Percentiles rank a stretch among this genome's conserved stretches.
Conservation (phyloP, 2,797 vertebrate species). For the Parambassis ranga region DNA sequence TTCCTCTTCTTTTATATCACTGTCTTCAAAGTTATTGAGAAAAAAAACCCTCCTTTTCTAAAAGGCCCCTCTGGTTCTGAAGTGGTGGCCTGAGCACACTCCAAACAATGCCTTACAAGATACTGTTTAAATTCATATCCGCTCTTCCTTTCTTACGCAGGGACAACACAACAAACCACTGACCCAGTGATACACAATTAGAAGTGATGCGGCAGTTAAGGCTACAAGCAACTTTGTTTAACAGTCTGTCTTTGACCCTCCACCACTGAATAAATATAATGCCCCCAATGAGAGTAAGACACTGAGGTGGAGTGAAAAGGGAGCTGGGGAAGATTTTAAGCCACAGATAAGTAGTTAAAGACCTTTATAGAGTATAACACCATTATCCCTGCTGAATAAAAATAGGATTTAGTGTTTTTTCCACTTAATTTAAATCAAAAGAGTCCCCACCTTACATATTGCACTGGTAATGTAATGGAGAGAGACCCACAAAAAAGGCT, state of each 20-base stretch:
- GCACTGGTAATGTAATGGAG: constrained; percentile 95
- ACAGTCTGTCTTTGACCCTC: constrained; percentile 84
- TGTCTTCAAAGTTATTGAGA: constrained; percentile 72
- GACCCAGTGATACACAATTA: constrained; percentile 85
- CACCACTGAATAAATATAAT: constrained; percentile 85
- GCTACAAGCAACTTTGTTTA: constrained; percentile 85
- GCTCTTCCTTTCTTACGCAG: constrained; percentile 75
- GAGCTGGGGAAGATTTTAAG: constrained; percentile 84
- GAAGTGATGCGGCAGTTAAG: constrained; percentile 86
- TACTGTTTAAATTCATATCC: constrained; percentile 88
- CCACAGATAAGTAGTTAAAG: constrained; percentile 89
- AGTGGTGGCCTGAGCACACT: constrained; percentile 79
- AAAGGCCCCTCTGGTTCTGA: constrained; percentile 75
- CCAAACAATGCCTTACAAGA: constrained; percentile 83
- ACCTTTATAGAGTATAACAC: constrained; percentile 88
- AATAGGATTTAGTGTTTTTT: constrained; percentile 99
- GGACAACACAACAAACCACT: constrained; percentile 83
- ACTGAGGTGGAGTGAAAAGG: constrained; percentile 76
- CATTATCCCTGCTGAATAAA: constrained; percentile 94
- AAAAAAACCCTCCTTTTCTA: constrained; percentile 58
- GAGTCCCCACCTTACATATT: constrained; percentile 99
- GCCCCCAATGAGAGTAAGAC: constrained; percentile 79
- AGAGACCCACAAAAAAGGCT: constrained; percentile 93
- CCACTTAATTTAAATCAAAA: constrained; percentile 99
- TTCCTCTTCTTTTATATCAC: constrained; percentile 76